Conservation (phyloP, 2,113 vertebrate species). For the Ranitomeya variabilis region DNA sequence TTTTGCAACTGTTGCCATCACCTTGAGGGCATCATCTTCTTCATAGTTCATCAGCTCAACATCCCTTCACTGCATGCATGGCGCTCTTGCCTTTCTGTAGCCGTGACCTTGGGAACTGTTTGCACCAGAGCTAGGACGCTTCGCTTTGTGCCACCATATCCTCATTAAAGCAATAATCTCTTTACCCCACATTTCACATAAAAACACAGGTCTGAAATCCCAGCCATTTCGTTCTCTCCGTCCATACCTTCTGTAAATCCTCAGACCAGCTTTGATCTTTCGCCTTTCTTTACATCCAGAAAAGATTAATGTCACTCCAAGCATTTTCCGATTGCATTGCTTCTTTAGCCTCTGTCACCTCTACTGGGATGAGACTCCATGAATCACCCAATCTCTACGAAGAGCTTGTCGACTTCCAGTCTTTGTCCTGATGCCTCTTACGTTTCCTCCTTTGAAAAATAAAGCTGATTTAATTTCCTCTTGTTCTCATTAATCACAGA, state of each 20-base stretch:
- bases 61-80: neutral
- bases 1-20: neutral
- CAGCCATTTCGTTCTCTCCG: neutral
- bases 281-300: slow-evolving; percentile 17
- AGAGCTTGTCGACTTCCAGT: neutral
- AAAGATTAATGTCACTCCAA: slow-evolving; percentile 30
- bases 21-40: neutral
- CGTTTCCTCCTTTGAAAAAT: neutral
- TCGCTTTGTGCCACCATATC: neutral
- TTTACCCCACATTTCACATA: neutral
- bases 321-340: slow-evolving; percentile 10
- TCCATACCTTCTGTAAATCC: neutral
- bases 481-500: neutral
- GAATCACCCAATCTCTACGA: neutral
- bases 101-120: slow-evolving; percentile 24
- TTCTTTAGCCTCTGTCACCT: slow-evolving; percentile 25
- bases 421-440: neutral
- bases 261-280: slow-evolving; percentile 21
- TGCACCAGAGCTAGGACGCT: neutral
- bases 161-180: neutral
- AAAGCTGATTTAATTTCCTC: neutral
- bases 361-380: neutral
- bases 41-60: neutral
- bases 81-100: neutral
- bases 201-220: neutral